Base-by-base conservation (phyloP, 2,888 invertebrate species). In the Homarus gammarus region DNA sequence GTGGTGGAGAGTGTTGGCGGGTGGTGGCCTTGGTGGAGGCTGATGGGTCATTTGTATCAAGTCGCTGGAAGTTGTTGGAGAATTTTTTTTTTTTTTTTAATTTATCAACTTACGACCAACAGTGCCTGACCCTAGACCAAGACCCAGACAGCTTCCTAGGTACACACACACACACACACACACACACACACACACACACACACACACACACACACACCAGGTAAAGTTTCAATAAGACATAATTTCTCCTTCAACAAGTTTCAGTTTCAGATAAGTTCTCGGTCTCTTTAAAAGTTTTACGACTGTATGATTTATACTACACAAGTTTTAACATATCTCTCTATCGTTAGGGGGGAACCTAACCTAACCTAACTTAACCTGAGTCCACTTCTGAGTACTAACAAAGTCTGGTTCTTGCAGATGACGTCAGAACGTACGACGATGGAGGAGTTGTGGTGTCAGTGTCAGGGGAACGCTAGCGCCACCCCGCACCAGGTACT, bases 401-500 rank as follows among this genome's bases (percentile, higher is more conserved):
- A 40, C 8, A 38, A 40, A 36, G 10, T 70, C 22, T 64, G n/a
- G 44, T 68, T 56, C 2, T 0, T 49, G 22, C 2, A 10, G 15
- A 27, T 27, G 68, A 38, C 70, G 44, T 64, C 40, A n/a, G 22
- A 18, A 12, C n/a, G 12, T 2, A 72, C 81, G 73, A 33, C 79
- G 56, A 40, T 79, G 79, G 81, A 72, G 40, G 72, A 87, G 0
- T 27, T 87, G 40, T 87, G 87, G 87, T 87, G 87, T 40, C 51
- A 87, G 87, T 87, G 87, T 44, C 72, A 73, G 22, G 87, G 87
- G 10, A 79, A 87, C 56, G 49, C 72, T 72, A 87, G 70, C n/a
- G 87, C 87, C 81, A 72, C 70, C 40, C 87, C 87, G 3, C 87
- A 87, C 56, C 36, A n/a, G 22, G 31, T 73, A 18, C 79, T 70